phyloP scores from a whole-genome alignment of 2,888 invertebrate genomes.

The Euproctis similis region DNA sequence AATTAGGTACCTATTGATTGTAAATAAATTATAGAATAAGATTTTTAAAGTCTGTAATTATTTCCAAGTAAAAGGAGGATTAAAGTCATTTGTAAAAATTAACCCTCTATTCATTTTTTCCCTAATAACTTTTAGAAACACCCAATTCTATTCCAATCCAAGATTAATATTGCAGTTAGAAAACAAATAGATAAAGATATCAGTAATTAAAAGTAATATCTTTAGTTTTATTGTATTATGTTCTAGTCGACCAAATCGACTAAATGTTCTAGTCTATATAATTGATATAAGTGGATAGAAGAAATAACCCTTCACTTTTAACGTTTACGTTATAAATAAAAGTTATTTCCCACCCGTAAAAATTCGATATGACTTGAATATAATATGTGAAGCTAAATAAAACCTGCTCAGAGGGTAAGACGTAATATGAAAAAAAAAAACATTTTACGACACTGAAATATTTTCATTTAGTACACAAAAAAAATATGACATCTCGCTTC shows the following conservation, averaged over 20 bases:
- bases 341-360: slow-evolving; percentile 5
- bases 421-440: slow-evolving; percentile 25
- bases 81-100: slow-evolving; percentile 69
- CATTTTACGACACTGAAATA: slow-evolving; percentile 28
- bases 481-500: slow-evolving; percentile 33
- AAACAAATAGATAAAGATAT: too few species aligned
- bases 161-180: too few species aligned
- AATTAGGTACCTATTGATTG: slow-evolving; percentile 44
- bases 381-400: slow-evolving; percentile 21
- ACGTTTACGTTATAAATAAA: too few species aligned
- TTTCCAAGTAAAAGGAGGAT: slow-evolving; percentile 62
- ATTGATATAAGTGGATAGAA: too few species aligned
- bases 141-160: too few species aligned
- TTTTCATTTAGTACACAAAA: slow-evolving; percentile 36
- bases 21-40: slow-evolving; percentile 70
- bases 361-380: slow-evolving; percentile 15
- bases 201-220: too few species aligned
- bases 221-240: too few species aligned
- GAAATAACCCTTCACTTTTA: too few species aligned
- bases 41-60: slow-evolving; percentile 74
- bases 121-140: background rate
- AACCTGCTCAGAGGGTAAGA: slow-evolving; percentile 26
- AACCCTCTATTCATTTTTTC: slow-evolving; percentile 13
- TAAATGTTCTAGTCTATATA: too few species aligned
- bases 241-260: too few species aligned